Percentiles rank a stretch among this genome's conserved stretches.
phyloP scores from a whole-genome alignment of 2,113 vertebrate genomes.

The Gnathonemus echidnorhynchus region DNA sequence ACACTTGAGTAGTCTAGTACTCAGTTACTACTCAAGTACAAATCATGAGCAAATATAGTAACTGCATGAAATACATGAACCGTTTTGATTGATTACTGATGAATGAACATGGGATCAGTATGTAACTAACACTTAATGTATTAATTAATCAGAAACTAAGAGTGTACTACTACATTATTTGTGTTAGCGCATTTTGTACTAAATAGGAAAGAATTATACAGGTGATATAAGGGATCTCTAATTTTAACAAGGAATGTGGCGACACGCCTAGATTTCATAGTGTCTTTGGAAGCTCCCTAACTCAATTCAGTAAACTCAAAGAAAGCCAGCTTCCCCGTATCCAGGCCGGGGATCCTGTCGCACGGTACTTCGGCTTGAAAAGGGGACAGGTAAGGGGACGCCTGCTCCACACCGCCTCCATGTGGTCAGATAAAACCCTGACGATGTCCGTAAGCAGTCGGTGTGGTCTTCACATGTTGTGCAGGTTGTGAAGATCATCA shows the following conservation, averaged over 20 bases:
- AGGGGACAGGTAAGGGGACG: slow-evolving; percentile 77
- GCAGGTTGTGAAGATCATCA: slow-evolving; percentile 92
- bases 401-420: neutral
- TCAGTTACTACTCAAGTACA: neutral
- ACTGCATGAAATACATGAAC: neutral
- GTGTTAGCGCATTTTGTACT: neutral
- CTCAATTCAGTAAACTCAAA: slow-evolving; percentile 74
- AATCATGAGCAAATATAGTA: neutral
- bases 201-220: neutral
- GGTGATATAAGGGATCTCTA: neutral
- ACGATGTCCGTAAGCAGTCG: neutral
- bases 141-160: neutral
- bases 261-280: neutral
- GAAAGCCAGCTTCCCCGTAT: slow-evolving; percentile 94
- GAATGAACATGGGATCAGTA: neutral
- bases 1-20: neutral
- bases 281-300: neutral
- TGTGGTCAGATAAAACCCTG: neutral
- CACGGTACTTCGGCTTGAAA: slow-evolving; percentile 92
- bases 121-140: neutral
- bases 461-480: neutral
- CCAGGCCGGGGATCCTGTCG: slow-evolving; percentile 90
- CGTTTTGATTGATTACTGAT: neutral
- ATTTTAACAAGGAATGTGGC: neutral
- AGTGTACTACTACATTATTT: neutral